These are phyloP conservation scores for Borostomias antarcticus DNA, from an alignment of 2,797 vertebrate genomes.

Conservation along the genomic window DNA sequence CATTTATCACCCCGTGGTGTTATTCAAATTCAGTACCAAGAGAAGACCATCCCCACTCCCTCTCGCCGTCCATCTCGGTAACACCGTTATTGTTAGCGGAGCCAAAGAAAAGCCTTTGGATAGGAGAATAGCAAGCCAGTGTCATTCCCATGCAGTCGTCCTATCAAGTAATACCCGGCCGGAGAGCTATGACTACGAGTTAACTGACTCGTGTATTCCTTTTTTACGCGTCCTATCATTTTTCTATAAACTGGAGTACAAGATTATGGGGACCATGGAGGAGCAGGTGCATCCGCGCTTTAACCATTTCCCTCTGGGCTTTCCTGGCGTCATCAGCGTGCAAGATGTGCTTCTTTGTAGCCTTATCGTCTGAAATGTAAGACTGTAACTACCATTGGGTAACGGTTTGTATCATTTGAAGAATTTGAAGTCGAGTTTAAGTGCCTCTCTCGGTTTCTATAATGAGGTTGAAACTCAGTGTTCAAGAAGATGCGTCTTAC, in stretches of 20 bases:
- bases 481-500: constrained; percentile 61
- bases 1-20: constrained; percentile 95
- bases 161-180: constrained; percentile 44
- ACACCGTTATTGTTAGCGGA: constrained; percentile 86
- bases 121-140: constrained; percentile 66
- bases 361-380: constrained; percentile 23
- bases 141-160: constrained; percentile 67
- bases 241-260: constrained; percentile 29
- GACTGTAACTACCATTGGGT: constrained; percentile 1
- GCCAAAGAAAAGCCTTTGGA: constrained; percentile 81
- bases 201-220: constrained; percentile 28
- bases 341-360: constrained; percentile 15
- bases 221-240: constrained; percentile 27
- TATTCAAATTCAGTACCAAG: constrained; percentile 98
- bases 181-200: constrained; percentile 22
- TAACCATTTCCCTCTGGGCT: constrained; percentile 10
- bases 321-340: constrained; percentile 10
- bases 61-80: constrained; percentile 78
- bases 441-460: constrained; percentile 3
- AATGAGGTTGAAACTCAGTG: constrained; percentile 26
- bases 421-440: constrained; percentile 21
- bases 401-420: constrained; percentile 19
- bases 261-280: constrained; percentile 41
- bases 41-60: constrained; percentile 87
- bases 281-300: constrained; percentile 38